These are phyloP conservation scores for Invenusta paracnida DNA, from an alignment of 2,888 invertebrate genomes.

Conservation along the genomic window DNA sequence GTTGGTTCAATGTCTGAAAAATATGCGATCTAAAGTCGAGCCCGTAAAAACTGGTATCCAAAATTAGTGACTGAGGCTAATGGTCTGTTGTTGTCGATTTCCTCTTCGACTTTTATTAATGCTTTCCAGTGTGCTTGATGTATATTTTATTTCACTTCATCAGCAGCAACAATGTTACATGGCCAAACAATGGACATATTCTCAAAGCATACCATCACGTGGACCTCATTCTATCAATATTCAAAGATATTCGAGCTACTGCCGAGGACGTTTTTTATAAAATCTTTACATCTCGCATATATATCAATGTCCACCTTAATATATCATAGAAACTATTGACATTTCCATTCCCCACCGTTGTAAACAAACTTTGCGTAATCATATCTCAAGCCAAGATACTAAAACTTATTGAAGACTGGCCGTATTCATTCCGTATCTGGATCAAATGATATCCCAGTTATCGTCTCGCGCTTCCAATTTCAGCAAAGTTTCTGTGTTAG, in stretches of 20 bases:
- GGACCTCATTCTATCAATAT: slow-evolving; percentile 18
- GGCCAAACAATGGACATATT: background rate
- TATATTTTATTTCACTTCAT: background rate
- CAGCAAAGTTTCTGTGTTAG: slow-evolving; percentile 13
- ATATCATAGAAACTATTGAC: background rate
- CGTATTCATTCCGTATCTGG: slow-evolving; percentile 12
- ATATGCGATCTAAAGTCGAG: background rate
- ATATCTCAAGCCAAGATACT: background rate
- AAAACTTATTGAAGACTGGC: background rate
- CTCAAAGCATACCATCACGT: slow-evolving; percentile 9
- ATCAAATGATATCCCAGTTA: slow-evolving; percentile 18
- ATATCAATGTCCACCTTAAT: slow-evolving; percentile 13
- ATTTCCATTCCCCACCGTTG: background rate
- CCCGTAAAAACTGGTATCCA: background rate
- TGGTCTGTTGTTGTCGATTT: slow-evolving; percentile 4
- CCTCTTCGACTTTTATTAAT: slow-evolving; percentile 16
- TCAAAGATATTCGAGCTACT: slow-evolving; percentile 27
- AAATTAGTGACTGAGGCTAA: slow-evolving; percentile 18
- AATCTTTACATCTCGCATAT: background rate
- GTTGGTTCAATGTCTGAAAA: slow-evolving; percentile 18
- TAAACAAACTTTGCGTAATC: background rate
- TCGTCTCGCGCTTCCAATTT: background rate
- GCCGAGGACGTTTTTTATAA: slow-evolving; percentile 5
- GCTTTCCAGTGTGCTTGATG: slow-evolving; percentile 5
- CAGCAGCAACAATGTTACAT: background rate